Evolutionary conservation across 2,797 vertebrate genomes (phyloP).

Genomic region (Sebastes reedi): DNA sequence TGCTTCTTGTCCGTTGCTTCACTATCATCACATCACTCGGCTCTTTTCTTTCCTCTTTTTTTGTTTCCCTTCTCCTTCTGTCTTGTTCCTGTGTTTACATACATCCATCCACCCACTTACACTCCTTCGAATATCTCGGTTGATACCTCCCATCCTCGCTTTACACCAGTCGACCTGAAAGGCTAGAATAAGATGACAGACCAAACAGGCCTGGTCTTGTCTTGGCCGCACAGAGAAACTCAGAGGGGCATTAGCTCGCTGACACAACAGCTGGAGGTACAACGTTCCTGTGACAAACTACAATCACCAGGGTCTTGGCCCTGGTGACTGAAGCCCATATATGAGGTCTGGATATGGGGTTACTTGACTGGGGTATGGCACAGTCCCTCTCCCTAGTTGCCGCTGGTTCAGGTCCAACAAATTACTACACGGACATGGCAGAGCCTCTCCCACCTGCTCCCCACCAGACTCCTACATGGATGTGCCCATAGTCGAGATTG

Average conservation of each 20-base stretch:
- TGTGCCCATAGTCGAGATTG: neutral
- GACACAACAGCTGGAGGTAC: slow-evolving; percentile 24
- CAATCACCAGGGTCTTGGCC: slow-evolving; percentile 11
- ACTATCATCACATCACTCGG: slow-evolving; percentile 23
- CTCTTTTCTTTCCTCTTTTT: slow-evolving; percentile 17
- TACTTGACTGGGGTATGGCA: slow-evolving; percentile 26
- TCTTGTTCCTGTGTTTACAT: slow-evolving; percentile 5
- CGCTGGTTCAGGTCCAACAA: slow-evolving; percentile 49
- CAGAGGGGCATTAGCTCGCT: slow-evolving; percentile 10
- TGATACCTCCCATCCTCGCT: neutral
- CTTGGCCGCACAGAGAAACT: neutral
- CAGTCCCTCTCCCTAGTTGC: neutral
- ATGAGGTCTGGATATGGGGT: slow-evolving; percentile 23
- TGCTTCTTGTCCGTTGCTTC: slow-evolving; percentile 43
- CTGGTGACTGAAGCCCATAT: slow-evolving; percentile 1
- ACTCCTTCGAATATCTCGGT: neutral
- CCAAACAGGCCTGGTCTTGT: neutral
- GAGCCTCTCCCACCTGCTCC: slow-evolving; percentile 57
- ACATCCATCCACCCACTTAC: neutral
- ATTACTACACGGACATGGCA: slow-evolving; percentile 44
- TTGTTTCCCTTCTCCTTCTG: slow-evolving; percentile 2
- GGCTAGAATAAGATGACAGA: neutral
- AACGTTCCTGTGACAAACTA: slow-evolving; percentile 8
- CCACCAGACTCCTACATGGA: slow-evolving; percentile 15
- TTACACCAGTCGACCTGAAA: neutral